Percentiles rank a stretch among this genome's conserved stretches.
Evolutionary conservation across 2,113 vertebrate species (phyloP).

Genomic region (Mystacornis crossleyi): DNA sequence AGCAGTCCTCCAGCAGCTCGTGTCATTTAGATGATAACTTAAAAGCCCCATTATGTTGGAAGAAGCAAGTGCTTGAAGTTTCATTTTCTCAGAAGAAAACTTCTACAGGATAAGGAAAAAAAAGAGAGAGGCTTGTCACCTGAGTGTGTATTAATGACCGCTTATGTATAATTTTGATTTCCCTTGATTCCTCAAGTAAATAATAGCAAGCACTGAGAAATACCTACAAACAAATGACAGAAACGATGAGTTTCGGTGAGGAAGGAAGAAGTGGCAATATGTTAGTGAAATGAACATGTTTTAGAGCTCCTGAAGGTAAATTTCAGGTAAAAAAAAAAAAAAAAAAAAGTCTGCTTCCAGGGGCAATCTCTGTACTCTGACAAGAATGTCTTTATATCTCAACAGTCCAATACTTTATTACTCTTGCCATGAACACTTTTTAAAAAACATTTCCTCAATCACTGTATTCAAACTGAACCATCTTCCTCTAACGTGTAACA

Average conservation of each 20-base stretch:
- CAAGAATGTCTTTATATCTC: neutral
- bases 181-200: neutral
- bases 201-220: neutral
- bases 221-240: neutral
- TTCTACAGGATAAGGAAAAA: neutral
- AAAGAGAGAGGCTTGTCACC: neutral
- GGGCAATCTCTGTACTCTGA: neutral
- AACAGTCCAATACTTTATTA: neutral
- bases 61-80: neutral
- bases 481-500: neutral
- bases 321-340: neutral
- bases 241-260: neutral
- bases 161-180: neutral
- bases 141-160: neutral
- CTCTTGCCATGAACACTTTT: neutral
- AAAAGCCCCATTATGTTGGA: neutral
- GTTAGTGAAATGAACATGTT: neutral
- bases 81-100: neutral
- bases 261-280: neutral
- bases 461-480: neutral
- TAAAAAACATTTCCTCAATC: neutral
- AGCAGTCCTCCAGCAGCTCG: neutral
- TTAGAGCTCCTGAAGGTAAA: neutral
- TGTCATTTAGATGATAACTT: neutral
- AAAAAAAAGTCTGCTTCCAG: neutral